Evolutionary conservation across 2,113 vertebrate genomes (phyloP).

Genomic region (Poicephalus gulielmi): DNA sequence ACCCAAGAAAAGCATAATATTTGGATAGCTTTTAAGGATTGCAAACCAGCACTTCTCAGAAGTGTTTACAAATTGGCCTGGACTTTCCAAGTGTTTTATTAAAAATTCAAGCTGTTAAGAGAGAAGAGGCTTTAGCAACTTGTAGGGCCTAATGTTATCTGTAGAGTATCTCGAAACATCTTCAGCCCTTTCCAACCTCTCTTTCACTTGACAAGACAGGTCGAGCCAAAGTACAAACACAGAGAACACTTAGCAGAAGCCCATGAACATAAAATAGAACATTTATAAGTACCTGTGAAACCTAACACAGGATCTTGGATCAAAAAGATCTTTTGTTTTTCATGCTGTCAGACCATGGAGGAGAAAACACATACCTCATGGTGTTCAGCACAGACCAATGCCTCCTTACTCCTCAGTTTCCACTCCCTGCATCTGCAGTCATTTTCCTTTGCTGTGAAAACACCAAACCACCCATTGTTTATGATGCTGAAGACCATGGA

Average conservation of each 20-base stretch:
- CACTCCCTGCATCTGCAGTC: background rate
- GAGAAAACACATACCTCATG: background rate
- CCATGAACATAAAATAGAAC: background rate
- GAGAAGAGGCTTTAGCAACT: background rate
- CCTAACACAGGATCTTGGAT: background rate
- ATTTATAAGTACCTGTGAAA: background rate
- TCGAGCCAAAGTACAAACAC: background rate
- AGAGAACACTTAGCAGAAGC: background rate
- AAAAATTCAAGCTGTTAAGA: background rate
- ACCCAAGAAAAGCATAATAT: background rate
- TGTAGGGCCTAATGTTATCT: background rate
- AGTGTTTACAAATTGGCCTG: background rate
- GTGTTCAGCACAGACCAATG: background rate
- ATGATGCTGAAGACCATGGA: background rate
- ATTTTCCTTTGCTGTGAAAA: background rate
- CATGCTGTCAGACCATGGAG: background rate
- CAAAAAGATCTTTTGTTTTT: background rate
- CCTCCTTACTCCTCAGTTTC: background rate
- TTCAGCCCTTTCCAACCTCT: background rate
- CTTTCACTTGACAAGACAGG: background rate
- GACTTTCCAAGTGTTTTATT: background rate
- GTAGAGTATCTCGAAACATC: background rate
- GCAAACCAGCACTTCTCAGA: background rate
- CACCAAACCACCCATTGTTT: background rate
- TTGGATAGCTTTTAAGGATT: background rate